Evolutionary conservation across 2,797 vertebrate genomes (phyloP).

Genomic region (Urophycis tenuis): DNA sequence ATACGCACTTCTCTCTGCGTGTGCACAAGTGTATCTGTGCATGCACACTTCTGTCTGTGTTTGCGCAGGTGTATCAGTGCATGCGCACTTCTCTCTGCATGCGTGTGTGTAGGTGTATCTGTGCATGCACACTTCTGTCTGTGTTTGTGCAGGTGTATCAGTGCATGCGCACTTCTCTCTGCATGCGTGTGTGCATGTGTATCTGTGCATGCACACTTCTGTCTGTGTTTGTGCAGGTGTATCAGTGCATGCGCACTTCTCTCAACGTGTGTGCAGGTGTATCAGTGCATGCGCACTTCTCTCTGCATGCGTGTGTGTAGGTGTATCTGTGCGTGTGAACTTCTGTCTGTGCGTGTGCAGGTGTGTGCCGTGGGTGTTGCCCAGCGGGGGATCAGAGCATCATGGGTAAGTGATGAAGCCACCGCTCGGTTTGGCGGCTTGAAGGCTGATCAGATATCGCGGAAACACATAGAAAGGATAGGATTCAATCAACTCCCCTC

Average conservation of each 20-base stretch:
- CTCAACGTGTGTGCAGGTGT: too few relatives aligned
- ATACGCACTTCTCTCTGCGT: too few relatives aligned
- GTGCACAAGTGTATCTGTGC: too few relatives aligned
- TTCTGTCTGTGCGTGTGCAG: background rate
- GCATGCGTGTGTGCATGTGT: background rate
- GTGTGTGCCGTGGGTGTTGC: background rate
- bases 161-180: background rate
- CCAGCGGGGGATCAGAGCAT: background rate
- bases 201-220: background rate
- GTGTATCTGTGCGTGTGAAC: background rate
- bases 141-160: background rate
- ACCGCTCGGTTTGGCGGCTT: background rate
- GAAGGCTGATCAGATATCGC: background rate
- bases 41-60: too few relatives aligned
- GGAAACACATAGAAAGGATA: background rate
- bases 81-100: background rate
- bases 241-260: too few relatives aligned
- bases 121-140: background rate
- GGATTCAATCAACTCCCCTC: background rate
- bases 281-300: background rate
- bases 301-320: too few relatives aligned
- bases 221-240: too few relatives aligned
- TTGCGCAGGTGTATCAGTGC: too few relatives aligned
- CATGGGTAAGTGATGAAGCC: slow-evolving; percentile 3
- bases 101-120: background rate